Evolutionary conservation across 2,797 vertebrate species (phyloP).

Genomic region (Lepilemur ruficaudatus): DNA sequence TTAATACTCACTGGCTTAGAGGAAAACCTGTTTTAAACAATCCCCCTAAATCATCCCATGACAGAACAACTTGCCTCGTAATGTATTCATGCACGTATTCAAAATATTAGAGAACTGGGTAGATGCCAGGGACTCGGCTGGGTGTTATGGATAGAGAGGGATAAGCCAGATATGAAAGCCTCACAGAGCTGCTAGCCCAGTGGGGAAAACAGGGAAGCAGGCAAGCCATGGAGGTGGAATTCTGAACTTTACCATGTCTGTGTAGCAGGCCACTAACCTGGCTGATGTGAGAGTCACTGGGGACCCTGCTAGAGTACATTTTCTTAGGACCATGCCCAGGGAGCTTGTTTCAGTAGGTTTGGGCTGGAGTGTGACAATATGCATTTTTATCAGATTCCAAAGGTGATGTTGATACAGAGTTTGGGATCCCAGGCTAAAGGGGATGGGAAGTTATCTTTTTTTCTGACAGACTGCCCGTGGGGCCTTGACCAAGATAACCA

Average conservation of each 20-base stretch:
- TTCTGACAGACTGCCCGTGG: neutral
- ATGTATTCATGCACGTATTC: rapidly evolving
- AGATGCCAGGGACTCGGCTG: neutral
- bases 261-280: rapidly evolving
- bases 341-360: neutral
- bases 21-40: neutral
- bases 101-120: neutral
- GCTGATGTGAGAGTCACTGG: neutral
- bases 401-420: neutral
- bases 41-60: neutral
- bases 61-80: neutral
- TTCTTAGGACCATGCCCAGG: neutral
- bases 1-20: neutral
- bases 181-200: neutral
- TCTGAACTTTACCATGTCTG: rapidly evolving
- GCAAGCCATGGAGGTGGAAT: rapidly evolving
- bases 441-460: neutral
- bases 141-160: neutral
- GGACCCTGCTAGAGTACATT: neutral
- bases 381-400: neutral
- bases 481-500: neutral
- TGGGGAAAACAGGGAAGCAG: neutral
- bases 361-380: neutral
- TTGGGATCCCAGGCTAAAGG: neutral
- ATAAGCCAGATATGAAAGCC: neutral